Conservation (phyloP, 37 sponge, comb jelly and placozoan species). For the Amphimedon queenslandica region DNA sequence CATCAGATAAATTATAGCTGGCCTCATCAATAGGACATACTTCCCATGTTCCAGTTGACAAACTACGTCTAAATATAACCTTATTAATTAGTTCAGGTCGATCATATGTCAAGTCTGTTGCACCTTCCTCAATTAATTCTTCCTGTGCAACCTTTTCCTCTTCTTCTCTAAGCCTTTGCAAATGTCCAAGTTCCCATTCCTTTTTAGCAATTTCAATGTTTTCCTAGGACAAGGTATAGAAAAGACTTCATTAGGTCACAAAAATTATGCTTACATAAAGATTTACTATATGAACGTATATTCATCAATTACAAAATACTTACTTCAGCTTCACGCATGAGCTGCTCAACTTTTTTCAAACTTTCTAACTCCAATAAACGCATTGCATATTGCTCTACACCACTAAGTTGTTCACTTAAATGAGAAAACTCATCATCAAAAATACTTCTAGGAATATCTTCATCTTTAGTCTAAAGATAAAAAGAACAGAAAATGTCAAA, state of each 20-base stretch:
- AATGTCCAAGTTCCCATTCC: slow-evolving; percentile 82
- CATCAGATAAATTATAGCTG: too few species aligned
- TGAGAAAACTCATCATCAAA: slow-evolving; percentile 29
- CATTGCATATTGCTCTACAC: slow-evolving; percentile 75
- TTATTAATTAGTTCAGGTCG: slow-evolving; percentile 65
- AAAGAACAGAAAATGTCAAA: background rate
- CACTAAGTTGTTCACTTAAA: slow-evolving; percentile 64
- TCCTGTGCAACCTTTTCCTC: slow-evolving; percentile 68
- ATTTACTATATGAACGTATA: background rate
- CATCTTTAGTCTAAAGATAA: background rate
- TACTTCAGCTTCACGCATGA: slow-evolving; percentile 76
- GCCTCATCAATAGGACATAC: slow-evolving; percentile 25
- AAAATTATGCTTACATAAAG: background rate
- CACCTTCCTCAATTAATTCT: slow-evolving; percentile 32
- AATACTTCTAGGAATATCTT: slow-evolving; percentile 5
- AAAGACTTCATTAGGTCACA: background rate
- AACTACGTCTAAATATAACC: slow-evolving; percentile 50
- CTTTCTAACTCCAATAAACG: slow-evolving; percentile 70
- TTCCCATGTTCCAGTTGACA: slow-evolving; percentile 52
- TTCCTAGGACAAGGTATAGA: slow-evolving; percentile 21
- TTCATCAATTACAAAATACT: background rate
- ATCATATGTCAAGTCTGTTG: slow-evolving; percentile 65
- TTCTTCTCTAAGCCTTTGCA: slow-evolving; percentile 65
- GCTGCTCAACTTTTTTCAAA: slow-evolving; percentile 57
- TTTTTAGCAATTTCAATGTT: slow-evolving; percentile 80